These are phyloP conservation scores for Perithous albicinctus DNA, from an alignment of 2,888 invertebrate genomes.

Conservation along the genomic window DNA sequence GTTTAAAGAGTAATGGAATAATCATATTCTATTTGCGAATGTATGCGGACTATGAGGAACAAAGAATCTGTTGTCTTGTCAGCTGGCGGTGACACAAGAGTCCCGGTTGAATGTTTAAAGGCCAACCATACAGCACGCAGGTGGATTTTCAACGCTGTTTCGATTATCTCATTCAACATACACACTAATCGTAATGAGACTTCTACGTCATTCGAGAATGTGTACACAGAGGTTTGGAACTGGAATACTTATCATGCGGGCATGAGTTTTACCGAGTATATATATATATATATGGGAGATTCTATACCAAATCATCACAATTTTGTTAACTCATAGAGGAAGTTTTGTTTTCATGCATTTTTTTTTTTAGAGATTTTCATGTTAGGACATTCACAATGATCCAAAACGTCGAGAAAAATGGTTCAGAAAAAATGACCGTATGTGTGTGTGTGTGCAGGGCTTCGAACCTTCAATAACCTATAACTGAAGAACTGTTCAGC, in stretches of 20 bases:
- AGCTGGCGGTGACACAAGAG: not conserved
- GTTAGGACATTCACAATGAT: too few relatives aligned
- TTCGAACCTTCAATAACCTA: too few relatives aligned
- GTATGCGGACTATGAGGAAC: not conserved
- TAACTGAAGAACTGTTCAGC: too few relatives aligned
- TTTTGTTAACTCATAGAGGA: too few relatives aligned
- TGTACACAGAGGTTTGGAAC: slow-evolving; percentile 14
- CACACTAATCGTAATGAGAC: slow-evolving; percentile 6
- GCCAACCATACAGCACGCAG: not conserved
- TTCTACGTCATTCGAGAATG: slow-evolving; percentile 35
- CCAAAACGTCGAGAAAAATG: too few relatives aligned
- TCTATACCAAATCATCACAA: too few relatives aligned
- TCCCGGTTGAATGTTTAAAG: not conserved
- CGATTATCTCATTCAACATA: slow-evolving; percentile 29
- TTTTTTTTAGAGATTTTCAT: too few relatives aligned
- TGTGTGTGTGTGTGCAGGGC: too few relatives aligned
- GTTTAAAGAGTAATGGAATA: slow-evolving; percentile 20
- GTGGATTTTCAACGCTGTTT: not conserved
- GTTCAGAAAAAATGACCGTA: too few relatives aligned
- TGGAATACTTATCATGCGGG: slow-evolving; percentile 28
- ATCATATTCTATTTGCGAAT: not conserved
- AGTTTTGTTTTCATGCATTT: too few relatives aligned
- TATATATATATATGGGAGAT: too few relatives aligned
- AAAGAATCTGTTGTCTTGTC: not conserved
- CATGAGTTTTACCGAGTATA: not conserved